A percentile compares a stretch with the other conserved stretches of the same genome.
Conservation (phyloP, 2,888 invertebrate species). For the Lochmaea crataegi region DNA sequence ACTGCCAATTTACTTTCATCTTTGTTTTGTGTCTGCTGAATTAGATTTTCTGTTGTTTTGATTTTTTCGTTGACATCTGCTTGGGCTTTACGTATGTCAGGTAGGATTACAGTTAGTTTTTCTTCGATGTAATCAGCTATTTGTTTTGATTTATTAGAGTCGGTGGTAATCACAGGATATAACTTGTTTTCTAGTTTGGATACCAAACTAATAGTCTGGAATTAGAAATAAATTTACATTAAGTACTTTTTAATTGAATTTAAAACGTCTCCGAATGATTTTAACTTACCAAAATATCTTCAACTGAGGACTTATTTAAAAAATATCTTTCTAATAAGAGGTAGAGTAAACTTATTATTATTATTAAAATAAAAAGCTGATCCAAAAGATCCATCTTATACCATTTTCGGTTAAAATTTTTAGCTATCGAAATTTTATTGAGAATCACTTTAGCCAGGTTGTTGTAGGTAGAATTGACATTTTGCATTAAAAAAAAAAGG, state of each 20-base stretch:
- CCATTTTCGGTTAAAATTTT: background rate
- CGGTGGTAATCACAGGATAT: constrained; percentile 79
- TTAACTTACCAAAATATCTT: background rate
- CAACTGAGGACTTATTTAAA: background rate
- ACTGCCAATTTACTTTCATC: constrained; percentile 71
- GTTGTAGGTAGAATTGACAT: no score
- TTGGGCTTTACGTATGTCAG: constrained; percentile 73
- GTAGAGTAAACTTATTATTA: background rate
- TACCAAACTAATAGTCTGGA: constrained; percentile 74
- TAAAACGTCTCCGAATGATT: background rate
- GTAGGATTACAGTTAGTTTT: constrained; percentile 69
- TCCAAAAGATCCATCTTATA: background rate
- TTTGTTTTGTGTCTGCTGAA: constrained; percentile 69
- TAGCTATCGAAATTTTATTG: background rate
- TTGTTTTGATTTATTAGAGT: constrained; percentile 70
- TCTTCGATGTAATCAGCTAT: constrained; percentile 70
- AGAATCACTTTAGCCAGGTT: background rate
- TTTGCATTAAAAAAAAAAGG: no score
- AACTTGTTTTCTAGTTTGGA: constrained; percentile 78
- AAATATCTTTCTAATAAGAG: background rate
- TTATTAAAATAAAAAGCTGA: background rate
- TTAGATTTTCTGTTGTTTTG: constrained; percentile 74
- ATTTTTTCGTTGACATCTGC: constrained; percentile 76
- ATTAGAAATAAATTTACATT: constrained; percentile 30
- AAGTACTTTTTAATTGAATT: background rate